Evolutionary conservation across 2,888 invertebrate genomes (phyloP).

Genomic region (Phyllotreta striolata): DNA sequence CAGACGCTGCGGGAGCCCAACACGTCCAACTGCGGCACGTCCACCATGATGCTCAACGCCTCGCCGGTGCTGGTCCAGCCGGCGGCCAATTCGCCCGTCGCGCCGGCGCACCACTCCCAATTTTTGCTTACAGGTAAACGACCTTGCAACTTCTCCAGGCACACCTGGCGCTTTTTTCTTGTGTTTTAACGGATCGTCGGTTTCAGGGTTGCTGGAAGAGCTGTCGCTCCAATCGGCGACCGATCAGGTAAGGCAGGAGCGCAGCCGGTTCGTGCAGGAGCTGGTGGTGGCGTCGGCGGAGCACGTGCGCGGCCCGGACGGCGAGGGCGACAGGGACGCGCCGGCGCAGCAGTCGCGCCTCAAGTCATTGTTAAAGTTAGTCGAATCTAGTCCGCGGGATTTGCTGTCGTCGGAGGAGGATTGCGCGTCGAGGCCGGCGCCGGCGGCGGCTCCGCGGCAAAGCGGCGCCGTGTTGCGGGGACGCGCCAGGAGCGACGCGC

Average conservation of each 20-base stretch:
- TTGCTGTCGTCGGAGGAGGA: slow-evolving; percentile 32
- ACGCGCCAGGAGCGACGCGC: slow-evolving; percentile 55
- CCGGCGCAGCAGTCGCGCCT: slow-evolving; percentile 17
- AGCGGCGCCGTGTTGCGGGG: slow-evolving; percentile 53
- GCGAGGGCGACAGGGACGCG: slow-evolving; percentile 29
- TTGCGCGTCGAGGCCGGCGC: slow-evolving; percentile 27
- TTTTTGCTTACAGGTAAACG: slow-evolving; percentile 56
- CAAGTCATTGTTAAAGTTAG: slow-evolving; percentile 36
- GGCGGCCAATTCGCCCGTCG: slow-evolving; percentile 52
- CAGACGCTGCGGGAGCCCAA: slow-evolving; percentile 51
- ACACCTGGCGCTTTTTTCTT: too few relatives aligned
- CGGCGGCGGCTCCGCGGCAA: slow-evolving; percentile 41
- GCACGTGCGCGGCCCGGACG: slow-evolving; percentile 23
- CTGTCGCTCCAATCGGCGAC: slow-evolving; percentile 66
- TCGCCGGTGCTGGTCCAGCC: slow-evolving; percentile 56
- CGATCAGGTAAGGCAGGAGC: slow-evolving; percentile 69
- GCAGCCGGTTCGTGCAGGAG: slow-evolving; percentile 75
- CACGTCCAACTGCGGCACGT: slow-evolving; percentile 51
- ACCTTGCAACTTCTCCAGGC: too few relatives aligned
- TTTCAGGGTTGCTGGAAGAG: slow-evolving; percentile 59
- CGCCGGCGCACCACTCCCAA: slow-evolving; percentile 55
- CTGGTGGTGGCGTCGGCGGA: slow-evolving; percentile 67
- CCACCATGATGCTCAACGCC: slow-evolving; percentile 57
- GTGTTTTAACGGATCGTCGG: too few relatives aligned
- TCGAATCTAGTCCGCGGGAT: slow-evolving; percentile 40